Base-by-base conservation (phyloP, 2,888 invertebrate species). In the Eristalis arbustorum region DNA sequence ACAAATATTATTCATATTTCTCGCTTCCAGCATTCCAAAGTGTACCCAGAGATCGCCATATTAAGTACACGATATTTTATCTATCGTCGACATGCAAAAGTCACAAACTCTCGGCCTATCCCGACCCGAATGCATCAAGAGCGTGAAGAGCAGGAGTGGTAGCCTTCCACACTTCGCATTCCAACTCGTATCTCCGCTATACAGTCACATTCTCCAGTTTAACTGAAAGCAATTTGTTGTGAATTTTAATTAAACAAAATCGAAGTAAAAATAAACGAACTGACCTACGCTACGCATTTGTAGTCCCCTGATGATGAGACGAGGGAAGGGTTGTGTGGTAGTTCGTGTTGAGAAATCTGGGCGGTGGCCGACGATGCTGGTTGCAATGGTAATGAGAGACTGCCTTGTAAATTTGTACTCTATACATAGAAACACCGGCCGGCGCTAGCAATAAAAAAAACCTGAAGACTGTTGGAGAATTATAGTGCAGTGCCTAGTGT, bases 1-100 rank as follows among this genome's bases (percentile, higher is more conserved):
- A 14, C 56, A 31, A 23, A 59, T 61, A 62, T 72, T 76, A 73
- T 78, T 82, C 71, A 74, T 79, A 87, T 75, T 72, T 78, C 71
- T 81, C 62, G 75, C 67, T 82, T 83, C 82, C 82, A 83, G 82
- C 82, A 87, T 87, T 87, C 87, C 83, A 82, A 87, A 68, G 87
- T 83, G 87, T 87, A 66, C 82, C 34, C 64, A 61, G 37, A 82
- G 82, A 78, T 87, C 71, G 37, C 73, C 74, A 59, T 76, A 80
- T 84, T 64, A 81, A 77, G 40, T 85, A 66, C 69, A 77, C 73
- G 67, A 79, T 79, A 73, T 73, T 73, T 14, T 79, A 79, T 79
- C 73, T 81, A 57, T 68, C 81, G 81, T 73, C 72, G 68, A 67
- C 61, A 78, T 78, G 69, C 87, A 78, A 82, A 82, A 87, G 62